Conservation (phyloP, 2,113 vertebrate genomes). For the Forbesichthys papilliferus region DNA sequence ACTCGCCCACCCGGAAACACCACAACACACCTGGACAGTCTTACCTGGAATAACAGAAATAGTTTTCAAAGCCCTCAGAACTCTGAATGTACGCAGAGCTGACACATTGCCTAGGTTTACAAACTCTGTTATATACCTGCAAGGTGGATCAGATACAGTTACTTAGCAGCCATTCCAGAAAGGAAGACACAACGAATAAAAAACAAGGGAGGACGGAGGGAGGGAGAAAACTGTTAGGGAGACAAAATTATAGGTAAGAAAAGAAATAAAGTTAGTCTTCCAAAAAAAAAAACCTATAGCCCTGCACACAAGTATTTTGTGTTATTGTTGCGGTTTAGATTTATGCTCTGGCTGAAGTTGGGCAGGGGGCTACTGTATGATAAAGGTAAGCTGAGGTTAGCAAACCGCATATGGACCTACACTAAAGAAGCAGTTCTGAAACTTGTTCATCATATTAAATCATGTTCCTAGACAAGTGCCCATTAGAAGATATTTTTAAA, state of each 20-base stretch:
- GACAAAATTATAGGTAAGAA: background rate
- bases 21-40: conserved; percentile 71
- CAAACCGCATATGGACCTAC: too few relatives aligned
- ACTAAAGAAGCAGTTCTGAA: too few relatives aligned
- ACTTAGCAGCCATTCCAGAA: conserved; percentile 62
- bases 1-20: conserved; percentile 69
- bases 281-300: too few relatives aligned
- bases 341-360: too few relatives aligned
- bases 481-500: too few relatives aligned
- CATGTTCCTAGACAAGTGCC: too few relatives aligned
- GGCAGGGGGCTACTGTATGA: too few relatives aligned
- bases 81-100: conserved; percentile 98
- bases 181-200: conserved; percentile 30
- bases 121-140: conserved; percentile 99
- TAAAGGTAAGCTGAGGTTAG: too few relatives aligned
- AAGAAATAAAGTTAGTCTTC: background rate
- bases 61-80: conserved; percentile 99
- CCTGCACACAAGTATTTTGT: too few relatives aligned
- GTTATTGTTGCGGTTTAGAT: too few relatives aligned
- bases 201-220: background rate
- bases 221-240: background rate
- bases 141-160: conserved; percentile 84
- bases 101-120: conserved; percentile 99
- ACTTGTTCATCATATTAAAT: too few relatives aligned
- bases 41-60: conserved; percentile 99